Evolutionary conservation across 2,113 vertebrate genomes (phyloP).

Genomic region (Corythoichthys haematopterus): DNA sequence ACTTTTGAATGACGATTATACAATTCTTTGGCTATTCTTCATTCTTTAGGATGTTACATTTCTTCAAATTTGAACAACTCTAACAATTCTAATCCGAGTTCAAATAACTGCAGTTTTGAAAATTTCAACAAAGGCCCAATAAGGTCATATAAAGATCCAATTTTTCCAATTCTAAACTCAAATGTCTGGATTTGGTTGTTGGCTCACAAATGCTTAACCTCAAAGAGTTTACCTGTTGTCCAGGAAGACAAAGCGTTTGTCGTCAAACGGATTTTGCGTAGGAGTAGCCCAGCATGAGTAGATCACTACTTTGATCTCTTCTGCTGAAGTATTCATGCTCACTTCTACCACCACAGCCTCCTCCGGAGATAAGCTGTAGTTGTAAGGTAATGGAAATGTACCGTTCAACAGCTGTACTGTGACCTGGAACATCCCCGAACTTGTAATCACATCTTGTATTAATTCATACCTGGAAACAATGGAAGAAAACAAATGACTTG

Average conservation of each 20-base stretch:
- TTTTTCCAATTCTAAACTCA: no score
- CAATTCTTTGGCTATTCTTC: no score
- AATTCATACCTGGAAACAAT: conserved; percentile 67
- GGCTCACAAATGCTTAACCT: neutral
- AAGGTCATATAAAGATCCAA: no score
- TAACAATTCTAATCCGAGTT: no score
- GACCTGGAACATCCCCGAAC: conserved; percentile 75
- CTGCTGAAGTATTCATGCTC: conserved; percentile 70
- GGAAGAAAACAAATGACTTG: neutral
- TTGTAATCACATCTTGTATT: conserved; percentile 72
- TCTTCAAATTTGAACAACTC: no score
- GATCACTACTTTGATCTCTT: conserved; percentile 78
- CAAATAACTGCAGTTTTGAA: no score
- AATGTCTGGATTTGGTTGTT: no score
- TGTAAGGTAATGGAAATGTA: conserved; percentile 70
- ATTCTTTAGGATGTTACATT: no score
- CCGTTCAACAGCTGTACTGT: conserved; percentile 78
- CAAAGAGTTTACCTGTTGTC: conserved; percentile 74
- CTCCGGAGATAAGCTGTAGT: conserved; percentile 74
- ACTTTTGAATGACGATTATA: no score
- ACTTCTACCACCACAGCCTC: conserved; percentile 80
- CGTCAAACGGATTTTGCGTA: conserved; percentile 62
- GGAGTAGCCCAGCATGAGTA: conserved; percentile 86
- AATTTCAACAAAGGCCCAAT: no score
- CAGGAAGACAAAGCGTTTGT: conserved; percentile 67